Evolutionary conservation across 2,113 vertebrate species (phyloP).

Genomic region (Nyctibius bracteatus): DNA sequence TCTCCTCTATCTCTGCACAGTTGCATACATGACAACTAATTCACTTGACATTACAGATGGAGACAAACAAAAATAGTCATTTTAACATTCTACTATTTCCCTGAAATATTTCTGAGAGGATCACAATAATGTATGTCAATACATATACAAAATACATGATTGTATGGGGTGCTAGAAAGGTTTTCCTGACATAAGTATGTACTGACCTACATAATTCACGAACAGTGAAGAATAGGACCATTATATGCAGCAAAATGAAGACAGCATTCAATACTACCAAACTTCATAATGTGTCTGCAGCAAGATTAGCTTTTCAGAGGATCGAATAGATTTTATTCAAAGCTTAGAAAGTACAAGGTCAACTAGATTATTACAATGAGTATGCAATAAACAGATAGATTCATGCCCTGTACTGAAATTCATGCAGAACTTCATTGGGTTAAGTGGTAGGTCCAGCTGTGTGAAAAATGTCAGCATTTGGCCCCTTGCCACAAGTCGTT

Average conservation of each 20-base stretch:
- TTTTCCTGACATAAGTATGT: conserved; percentile 8
- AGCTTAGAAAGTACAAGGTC: conserved; percentile 8
- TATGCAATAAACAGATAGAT: neutral
- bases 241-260: conserved; percentile 34
- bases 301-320: conserved; percentile 5
- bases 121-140: neutral
- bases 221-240: conserved; percentile 17
- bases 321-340: conserved; percentile 27
- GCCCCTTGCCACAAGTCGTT: neutral
- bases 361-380: conserved; percentile 31
- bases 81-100: neutral
- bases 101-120: neutral
- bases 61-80: neutral
- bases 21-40: neutral
- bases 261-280: conserved; percentile 6
- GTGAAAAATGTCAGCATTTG: conserved; percentile 25
- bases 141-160: conserved; percentile 29
- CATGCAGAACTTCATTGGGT: neutral
- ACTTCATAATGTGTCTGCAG: neutral
- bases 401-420: neutral
- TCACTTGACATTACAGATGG: neutral
- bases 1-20: neutral
- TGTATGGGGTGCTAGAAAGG: conserved; percentile 15
- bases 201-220: conserved; percentile 57
- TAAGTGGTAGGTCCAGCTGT: conserved; percentile 20